These are phyloP conservation scores for Chromis chromis DNA, from an alignment of 2,797 vertebrate genomes.

Conservation along the genomic window DNA sequence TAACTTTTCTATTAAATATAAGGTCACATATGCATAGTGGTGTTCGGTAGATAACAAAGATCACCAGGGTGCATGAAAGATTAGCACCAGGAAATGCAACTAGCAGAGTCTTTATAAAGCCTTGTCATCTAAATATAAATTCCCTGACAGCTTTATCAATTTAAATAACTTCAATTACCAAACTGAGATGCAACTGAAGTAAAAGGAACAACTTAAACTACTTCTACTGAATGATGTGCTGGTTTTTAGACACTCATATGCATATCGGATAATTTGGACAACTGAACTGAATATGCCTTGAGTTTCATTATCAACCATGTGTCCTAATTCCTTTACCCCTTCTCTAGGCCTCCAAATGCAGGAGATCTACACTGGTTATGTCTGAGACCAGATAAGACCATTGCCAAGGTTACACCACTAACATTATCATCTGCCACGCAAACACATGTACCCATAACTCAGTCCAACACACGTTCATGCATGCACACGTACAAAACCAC, in stretches of 20 bases:
- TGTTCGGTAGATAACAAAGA: not conserved
- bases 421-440: conserved; percentile 46
- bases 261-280: conserved; percentile 2
- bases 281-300: not conserved
- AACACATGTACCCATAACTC: conserved; percentile 35
- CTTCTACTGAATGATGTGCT: not conserved
- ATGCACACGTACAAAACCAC: conserved; percentile 17
- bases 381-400: conserved; percentile 61
- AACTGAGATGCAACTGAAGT: not conserved
- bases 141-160: not conserved
- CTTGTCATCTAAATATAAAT: not conserved
- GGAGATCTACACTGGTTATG: conserved; percentile 28
- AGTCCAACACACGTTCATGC: conserved; percentile 37
- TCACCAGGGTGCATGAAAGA: not conserved
- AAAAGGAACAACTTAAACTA: not conserved
- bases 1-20: too few relatives aligned
- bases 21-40: too few relatives aligned
- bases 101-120: not conserved
- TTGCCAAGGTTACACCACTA: conserved; percentile 38
- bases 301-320: not conserved
- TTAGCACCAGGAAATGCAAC: not conserved
- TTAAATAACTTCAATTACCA: not conserved
- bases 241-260: not conserved
- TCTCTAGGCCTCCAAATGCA: conserved; percentile 17
- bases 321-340: conserved; percentile 11